A percentile compares a stretch with the other conserved stretches of the same genome.
phyloP scores from a whole-genome alignment of 2,888 invertebrate genomes.

The Drosophila paracracens region DNA sequence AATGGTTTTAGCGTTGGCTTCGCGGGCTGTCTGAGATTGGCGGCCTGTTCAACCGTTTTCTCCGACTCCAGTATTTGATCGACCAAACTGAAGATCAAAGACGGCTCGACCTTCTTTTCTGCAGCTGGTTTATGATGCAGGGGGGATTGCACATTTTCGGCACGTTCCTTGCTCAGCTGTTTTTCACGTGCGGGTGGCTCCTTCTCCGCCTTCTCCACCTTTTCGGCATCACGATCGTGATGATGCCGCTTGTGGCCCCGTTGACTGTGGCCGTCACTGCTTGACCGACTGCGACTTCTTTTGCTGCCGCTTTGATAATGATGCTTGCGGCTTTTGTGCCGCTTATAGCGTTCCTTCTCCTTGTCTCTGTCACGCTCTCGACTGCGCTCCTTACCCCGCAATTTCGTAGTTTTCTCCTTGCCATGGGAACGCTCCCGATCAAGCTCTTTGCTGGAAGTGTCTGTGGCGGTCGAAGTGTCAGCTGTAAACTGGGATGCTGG shows the following conservation, averaged over 20 bases:
- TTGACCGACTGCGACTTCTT: slow-evolving; percentile 81
- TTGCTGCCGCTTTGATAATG: slow-evolving; percentile 75
- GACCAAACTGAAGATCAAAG: slow-evolving; percentile 75
- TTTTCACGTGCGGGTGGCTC: slow-evolving; percentile 31
- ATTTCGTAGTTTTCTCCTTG: slow-evolving; percentile 25
- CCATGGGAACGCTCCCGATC: slow-evolving; percentile 34
- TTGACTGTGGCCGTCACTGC: slow-evolving; percentile 79
- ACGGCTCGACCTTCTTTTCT: slow-evolving; percentile 54
- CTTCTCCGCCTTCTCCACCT: slow-evolving; percentile 61
- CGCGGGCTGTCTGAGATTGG: slow-evolving; percentile 72
- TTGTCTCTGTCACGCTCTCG: slow-evolving; percentile 66
- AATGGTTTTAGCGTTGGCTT: slow-evolving; percentile 39
- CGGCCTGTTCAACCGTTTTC: slow-evolving; percentile 84
- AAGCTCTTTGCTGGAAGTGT: slow-evolving; percentile 40
- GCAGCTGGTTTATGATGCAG: slow-evolving; percentile 40
- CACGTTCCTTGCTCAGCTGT: slow-evolving; percentile 28
- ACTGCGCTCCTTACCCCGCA: slow-evolving; percentile 59
- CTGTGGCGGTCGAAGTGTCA: slow-evolving; percentile 14
- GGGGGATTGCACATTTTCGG: slow-evolving; percentile 33
- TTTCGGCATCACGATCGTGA: slow-evolving; percentile 49
- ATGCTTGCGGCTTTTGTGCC: slow-evolving; percentile 79
- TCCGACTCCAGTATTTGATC: slow-evolving; percentile 84
- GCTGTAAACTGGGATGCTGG: slow-evolving; percentile 28
- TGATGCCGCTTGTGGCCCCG: slow-evolving; percentile 70
- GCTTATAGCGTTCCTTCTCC: slow-evolving; percentile 65